Evolutionary conservation across 1,140 invertebrate species (phyloP).

Genomic region (Heliconius hermathena): DNA sequence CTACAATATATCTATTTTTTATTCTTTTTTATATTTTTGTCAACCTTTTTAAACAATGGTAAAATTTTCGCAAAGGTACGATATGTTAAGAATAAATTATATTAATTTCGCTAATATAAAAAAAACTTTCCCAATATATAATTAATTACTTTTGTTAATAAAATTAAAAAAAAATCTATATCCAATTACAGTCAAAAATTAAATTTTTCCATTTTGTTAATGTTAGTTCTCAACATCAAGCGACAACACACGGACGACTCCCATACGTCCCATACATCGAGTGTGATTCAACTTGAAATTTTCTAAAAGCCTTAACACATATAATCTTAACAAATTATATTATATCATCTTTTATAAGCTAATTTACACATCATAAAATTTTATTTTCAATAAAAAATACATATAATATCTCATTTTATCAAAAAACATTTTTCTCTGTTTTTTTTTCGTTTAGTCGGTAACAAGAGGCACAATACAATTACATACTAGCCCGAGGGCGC

Average conservation of each 20-base stretch:
- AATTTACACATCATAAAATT: constrained; percentile 76
- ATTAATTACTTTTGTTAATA: constrained; percentile 36
- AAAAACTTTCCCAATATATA: constrained; percentile 36
- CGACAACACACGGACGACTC: constrained; percentile 31
- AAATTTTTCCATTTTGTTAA: constrained; percentile 4
- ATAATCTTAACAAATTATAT: constrained; percentile 80
- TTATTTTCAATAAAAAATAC: constrained; percentile 72
- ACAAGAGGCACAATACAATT: constrained; percentile 75
- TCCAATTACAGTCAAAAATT: constrained; percentile 20
- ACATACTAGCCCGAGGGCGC: constrained; percentile 42
- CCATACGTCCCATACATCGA: constrained; percentile 37
- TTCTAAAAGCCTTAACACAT: constrained; percentile 67
- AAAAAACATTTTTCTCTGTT: constrained; percentile 76
- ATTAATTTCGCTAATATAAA: constrained; percentile 37
- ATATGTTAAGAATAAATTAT: constrained; percentile 40
- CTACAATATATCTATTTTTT: background rate
- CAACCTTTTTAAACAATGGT: constrained; percentile 27
- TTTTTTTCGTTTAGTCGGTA: constrained; percentile 74
- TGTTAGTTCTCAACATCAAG: background rate
- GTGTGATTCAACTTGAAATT: constrained; percentile 45
- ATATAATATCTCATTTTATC: constrained; percentile 77
- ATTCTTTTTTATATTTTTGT: background rate
- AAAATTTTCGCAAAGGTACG: constrained; percentile 24
- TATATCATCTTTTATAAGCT: constrained; percentile 74
- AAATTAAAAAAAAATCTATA: constrained; percentile 19